Evolutionary conservation across 2,113 vertebrate genomes (phyloP), one percentile per base, ranked within the genome.

Genomic region (Nannospalax galili): DNA sequence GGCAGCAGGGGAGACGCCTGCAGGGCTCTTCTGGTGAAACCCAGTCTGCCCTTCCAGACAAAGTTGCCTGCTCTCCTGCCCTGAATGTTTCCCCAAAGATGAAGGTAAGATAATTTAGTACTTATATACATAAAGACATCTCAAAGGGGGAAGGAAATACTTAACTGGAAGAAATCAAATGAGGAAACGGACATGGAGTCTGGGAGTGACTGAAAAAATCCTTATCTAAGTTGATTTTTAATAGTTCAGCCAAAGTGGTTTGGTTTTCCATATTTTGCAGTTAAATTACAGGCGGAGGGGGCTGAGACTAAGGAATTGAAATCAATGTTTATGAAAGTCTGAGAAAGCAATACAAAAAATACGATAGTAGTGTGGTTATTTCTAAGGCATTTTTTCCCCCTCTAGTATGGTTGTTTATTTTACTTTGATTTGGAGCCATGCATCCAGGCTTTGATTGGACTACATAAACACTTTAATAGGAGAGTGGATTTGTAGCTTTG

Each of bases 51-150:
- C 56, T 86, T 74, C 82, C 45, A 92, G 86, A 88, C 74, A 70
- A 93, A 67, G 92, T 32, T 93, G 67, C 70, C 88, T 95, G 92
- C 58, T 93, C 35, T 91, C 92, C 95, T 96, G 92, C 79, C 92
- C 84, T 84, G 94, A 90, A 52, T 93, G 84, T 94, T 92, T 98
- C 45, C 62, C 93, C 82, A 74, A 96, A 88, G 73, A 98, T 98
- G 98, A 97, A 98, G 98, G 98, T 98, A 98, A 98, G 98, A 94
- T 48, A 93, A 93, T 81, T 93, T 4, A 42, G 85, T 94, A 28
- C 84, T 96, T 96, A 84, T 95, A 40, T 52, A 86, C 95, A 91
- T 72, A 17, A 97, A 97, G 60, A 58, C 42, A 95, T 95, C 78
- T 92, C 77, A 80, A 73, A 88, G 72, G 37, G 60, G 56, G 48